These are phyloP conservation scores for Leptoclinus maculatus DNA, from an alignment of 2,797 vertebrate species.

Conservation along the genomic window DNA sequence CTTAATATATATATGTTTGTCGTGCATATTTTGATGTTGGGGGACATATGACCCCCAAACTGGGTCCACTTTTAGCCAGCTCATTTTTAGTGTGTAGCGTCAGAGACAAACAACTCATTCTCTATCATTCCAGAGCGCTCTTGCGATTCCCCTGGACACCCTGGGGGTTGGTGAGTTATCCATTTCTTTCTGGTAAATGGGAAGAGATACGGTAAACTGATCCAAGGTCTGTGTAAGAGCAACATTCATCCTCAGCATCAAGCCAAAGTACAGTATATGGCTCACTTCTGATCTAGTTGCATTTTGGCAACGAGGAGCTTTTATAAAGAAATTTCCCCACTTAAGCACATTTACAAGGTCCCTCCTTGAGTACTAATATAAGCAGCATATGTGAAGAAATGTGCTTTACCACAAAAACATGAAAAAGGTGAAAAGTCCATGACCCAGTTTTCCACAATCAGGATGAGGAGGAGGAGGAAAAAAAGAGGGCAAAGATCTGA, in stretches of 20 bases:
- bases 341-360: constrained; percentile 24
- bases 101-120: neutral
- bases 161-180: neutral
- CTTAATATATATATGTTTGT: no score
- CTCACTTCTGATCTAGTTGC: neutral
- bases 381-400: constrained; percentile 16
- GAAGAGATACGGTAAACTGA: constrained; percentile 1
- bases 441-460: constrained; percentile 47
- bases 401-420: constrained; percentile 26
- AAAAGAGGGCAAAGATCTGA: constrained; percentile 39
- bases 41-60: neutral
- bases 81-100: neutral
- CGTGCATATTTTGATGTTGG: neutral
- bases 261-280: neutral
- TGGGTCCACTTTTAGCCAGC: neutral
- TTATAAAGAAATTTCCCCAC: constrained; percentile 27
- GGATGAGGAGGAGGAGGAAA: constrained; percentile 31
- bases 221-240: neutral
- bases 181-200: constrained; percentile 11
- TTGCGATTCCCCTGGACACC: neutral
- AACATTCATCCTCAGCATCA: neutral
- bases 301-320: neutral
- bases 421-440: constrained; percentile 48
- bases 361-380: neutral
- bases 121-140: neutral